These are phyloP conservation scores for Hydropsyche tenuis DNA, from an alignment of 1,140 invertebrate genomes.

Conservation along the genomic window DNA sequence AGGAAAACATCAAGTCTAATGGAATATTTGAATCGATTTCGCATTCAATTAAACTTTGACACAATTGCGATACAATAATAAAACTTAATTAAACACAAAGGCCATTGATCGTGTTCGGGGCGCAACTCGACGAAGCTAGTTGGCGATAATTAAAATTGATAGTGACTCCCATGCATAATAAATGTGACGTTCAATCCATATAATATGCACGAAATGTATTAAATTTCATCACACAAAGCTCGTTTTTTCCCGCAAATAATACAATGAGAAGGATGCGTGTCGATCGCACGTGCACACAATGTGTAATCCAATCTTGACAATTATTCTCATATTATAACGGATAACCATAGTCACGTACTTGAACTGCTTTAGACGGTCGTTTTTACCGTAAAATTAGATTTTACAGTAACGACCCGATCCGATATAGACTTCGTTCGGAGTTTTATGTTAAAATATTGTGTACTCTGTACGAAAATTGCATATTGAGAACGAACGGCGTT, in stretches of 20 bases:
- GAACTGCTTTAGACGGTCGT: too few relatives aligned
- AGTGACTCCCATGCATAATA: background rate
- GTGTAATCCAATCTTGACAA: background rate
- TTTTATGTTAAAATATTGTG: too few relatives aligned
- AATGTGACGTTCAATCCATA: too few relatives aligned
- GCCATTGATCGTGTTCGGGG: too few relatives aligned
- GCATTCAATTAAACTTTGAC: background rate
- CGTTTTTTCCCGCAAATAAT: too few relatives aligned
- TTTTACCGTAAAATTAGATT: background rate
- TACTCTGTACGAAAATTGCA: background rate
- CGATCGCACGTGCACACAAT: background rate
- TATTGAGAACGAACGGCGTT: background rate
- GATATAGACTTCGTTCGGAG: too few relatives aligned
- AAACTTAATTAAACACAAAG: background rate
- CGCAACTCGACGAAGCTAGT: too few relatives aligned
- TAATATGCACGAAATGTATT: too few relatives aligned
- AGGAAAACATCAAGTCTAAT: background rate
- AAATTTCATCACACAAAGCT: too few relatives aligned
- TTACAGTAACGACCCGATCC: too few relatives aligned
- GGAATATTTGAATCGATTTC: background rate
- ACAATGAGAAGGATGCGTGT: background rate
- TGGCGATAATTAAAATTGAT: conserved; percentile 11
- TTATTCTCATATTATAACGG: conserved; percentile 1
- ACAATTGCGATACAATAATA: background rate
- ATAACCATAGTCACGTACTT: background rate